Conservation (phyloP, 2,797 vertebrate genomes). For the Dipus sagitta region DNA sequence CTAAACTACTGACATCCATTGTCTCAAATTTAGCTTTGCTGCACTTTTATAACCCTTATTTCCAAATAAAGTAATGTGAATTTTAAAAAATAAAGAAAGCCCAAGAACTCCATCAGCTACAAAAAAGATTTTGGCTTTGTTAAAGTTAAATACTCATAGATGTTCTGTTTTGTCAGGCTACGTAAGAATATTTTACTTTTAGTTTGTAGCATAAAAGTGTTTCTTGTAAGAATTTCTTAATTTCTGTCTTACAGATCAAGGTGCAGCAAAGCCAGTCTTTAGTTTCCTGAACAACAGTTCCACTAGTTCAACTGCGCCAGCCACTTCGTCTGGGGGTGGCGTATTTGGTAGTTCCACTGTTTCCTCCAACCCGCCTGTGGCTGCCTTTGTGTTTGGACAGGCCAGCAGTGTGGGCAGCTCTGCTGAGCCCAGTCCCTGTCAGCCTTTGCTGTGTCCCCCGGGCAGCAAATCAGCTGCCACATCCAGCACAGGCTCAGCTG, state of each 20-base stretch:
- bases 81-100: too few relatives aligned
- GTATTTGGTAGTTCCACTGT: conserved; percentile 90
- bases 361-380: conserved; percentile 85
- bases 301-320: conserved; percentile 82
- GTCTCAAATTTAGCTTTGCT: too few relatives aligned
- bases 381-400: conserved; percentile 94
- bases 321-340: conserved; percentile 85
- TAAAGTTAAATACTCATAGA: neutral
- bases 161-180: neutral
- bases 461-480: conserved; percentile 91
- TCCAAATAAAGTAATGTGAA: too few relatives aligned
- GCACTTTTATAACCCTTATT: too few relatives aligned
- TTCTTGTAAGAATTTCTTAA: conserved; percentile 51
- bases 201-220: neutral
- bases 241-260: conserved; percentile 89
- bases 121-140: neutral
- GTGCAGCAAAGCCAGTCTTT: conserved; percentile 91
- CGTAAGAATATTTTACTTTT: conserved; percentile 35
- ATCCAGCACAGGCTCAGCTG: conserved; percentile 83
- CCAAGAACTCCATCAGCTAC: neutral
- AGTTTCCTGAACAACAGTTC: conserved; percentile 90
- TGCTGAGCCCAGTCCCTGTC: conserved; percentile 89
- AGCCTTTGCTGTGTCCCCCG: conserved; percentile 93
- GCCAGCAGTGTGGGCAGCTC: conserved; percentile 87
- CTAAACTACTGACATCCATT: too few relatives aligned